Evolutionary conservation across 2,113 vertebrate genomes (phyloP), one percentile per base, ranked within the genome.

Genomic region (Calyptomena viridis): DNA sequence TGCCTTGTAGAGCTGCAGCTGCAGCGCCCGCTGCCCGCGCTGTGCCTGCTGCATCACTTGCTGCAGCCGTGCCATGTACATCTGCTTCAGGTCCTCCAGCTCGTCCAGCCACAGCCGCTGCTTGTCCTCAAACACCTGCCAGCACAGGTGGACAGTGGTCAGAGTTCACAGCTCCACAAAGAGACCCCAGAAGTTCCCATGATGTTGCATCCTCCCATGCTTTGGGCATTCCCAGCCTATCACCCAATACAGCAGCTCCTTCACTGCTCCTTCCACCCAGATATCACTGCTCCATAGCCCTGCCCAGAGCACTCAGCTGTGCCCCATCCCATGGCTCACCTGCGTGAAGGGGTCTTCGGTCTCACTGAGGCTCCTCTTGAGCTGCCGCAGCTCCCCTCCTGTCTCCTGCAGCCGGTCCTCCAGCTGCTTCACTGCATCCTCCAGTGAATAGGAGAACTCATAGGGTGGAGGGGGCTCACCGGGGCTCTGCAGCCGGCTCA

Each of bases 21-120:
- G 99, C 93, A 99, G 98, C 12, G 96, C 98, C 40, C 99, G 98
- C 95, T 99, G 98, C 22, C 98, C 98, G 8, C 98, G 99, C 97
- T 99, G 99, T 0, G 99, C 99, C 95, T 99, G 99, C 98, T 99
- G 99, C 60, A 98, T 98, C 59, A 99, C 98, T 97, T 99, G 99
- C 4, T 99, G 99, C 95, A 99, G 98, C 97, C 99, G 98, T 35
- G 98, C 98, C 52, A 98, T 90, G 15, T 99, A 99, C 85, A 99
- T 98, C 71, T 98, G 98, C 97, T 99, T 99, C 93, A 99, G 98
- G 94, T 99, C 99, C 4, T 99, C 98, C 90, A 99, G 98, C 95
- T 99, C 98, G 0, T 99, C 98, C 98, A 99, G 98, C 99, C 99
- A 99, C 87, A 99, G 97, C 64, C 98, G 98, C 97, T 99, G 99